Evolutionary conservation across 2,797 vertebrate species (phyloP), one percentile per base, ranked within the genome.

Genomic region (Hapalemur alaotrensis): DNA sequence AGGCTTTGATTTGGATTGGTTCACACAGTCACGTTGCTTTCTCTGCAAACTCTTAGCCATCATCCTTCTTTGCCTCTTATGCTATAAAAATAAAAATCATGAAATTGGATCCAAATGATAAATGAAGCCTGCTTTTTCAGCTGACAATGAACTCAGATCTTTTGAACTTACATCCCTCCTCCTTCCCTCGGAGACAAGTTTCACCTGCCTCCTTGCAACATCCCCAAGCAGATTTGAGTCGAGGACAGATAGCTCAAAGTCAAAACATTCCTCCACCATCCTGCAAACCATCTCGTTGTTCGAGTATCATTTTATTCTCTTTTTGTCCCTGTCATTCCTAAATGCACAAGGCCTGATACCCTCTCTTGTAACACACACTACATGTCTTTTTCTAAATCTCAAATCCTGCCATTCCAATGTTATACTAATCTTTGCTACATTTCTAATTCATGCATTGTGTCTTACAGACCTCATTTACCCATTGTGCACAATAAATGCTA

Each of bases 41-140:
- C 57, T 95, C 80, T 95, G 92, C 50, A 50, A 57, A 57, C 69
- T 83, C 75, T 90, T 96, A 57, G 86, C 83, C 95, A 95, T 97
- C 41, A 32, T 85, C 11, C 10, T 57, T 78, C 32, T 79, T 84
- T 84, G 70, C 67, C 61, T 79, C 52, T 95, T 50, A 75, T 2
- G 32, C 97, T 97, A 7, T n/a, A 67, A 87, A 79, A 52, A 95
- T 17, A 92, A 92, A 92, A 92, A 52, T 81, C 11, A 4, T 57
- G 38, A 89, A n/a, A 63, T 25, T 30, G 46, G 28, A 30, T 81
- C 25, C 43, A 70, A 25, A 35, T 65, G n/a, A n/a, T 72, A n/a
- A 86, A 41, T 0, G n/a, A 72, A 50, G n/a, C 4, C 32, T 73
- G 35, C 13, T 59, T 91, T 63, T 46, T 61, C 84, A 48, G 57